Evolutionary conservation across 2,113 vertebrate species (phyloP), one percentile per base, ranked within the genome.

Genomic region (Ptyas mucosa): DNA sequence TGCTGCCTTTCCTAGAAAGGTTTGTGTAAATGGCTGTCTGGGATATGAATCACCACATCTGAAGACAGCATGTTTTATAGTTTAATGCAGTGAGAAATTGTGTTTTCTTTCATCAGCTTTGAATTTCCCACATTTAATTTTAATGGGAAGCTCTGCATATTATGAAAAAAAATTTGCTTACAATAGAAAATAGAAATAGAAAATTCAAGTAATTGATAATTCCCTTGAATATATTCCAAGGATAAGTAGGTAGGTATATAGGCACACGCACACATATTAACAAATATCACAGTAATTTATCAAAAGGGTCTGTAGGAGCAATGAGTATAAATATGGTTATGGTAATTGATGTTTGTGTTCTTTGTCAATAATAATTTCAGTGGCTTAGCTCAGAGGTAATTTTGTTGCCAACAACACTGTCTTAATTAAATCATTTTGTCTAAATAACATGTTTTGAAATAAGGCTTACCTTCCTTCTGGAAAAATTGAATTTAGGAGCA

Each of bases 401-500:
- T 96, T 95, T 95, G 89, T 95, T 95, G 93, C 43, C 52, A 94
- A 96, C 94, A 90, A 39, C 49, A 87, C 9, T 90, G 39, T 93
- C 93, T 95, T 96, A 97, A 97, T 97, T 97, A 97, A 96, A 96
- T 97, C 51, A 92, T 93, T 55, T 94, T 93, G 90, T 93, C 51
- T 94, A 96, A 95, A 93, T 46, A 95, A 61, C 1, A 0, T 57
- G 91, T 39, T 51, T 0, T 88, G 43, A 94, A 43, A 26, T 90
- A 90, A 61, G 20, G 49, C 46, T 95, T 93, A 61, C 39, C 88
- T 95, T 57, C 85, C 64, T 94, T 87, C 53, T 94, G 87, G 85
- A 96, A 96, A 96, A 96, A 96, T 1, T 93, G 89, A 94, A 94
- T 96, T 97, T 94, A 91, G 64, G 15, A 95, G 52, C 43, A 94